Evolutionary conservation across 2,888 invertebrate genomes (phyloP).

Genomic region (Zygogramma bicolorata): DNA sequence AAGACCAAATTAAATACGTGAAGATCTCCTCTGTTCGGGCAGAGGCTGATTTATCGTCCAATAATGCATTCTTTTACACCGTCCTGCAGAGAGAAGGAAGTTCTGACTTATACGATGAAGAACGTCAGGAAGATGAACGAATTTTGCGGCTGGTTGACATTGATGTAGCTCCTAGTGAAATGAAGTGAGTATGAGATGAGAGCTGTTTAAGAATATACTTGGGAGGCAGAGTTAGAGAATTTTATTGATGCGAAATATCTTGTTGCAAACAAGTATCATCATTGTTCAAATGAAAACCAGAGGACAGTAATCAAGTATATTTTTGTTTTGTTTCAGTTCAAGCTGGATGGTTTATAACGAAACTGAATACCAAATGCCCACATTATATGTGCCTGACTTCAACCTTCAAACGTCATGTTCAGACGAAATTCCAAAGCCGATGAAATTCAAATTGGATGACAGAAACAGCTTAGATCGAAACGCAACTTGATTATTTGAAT

Average conservation of each 20-base stretch:
- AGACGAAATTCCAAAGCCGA: slow-evolving; percentile 50
- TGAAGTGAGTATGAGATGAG: slow-evolving; percentile 40
- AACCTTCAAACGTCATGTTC: slow-evolving; percentile 42
- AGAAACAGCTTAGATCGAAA: no score
- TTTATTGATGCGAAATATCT: no score
- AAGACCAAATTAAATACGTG: slow-evolving; percentile 45
- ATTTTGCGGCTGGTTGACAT: slow-evolving; percentile 47
- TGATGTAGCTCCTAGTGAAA: slow-evolving; percentile 50
- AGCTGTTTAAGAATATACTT: not conserved
- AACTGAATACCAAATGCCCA: slow-evolving; percentile 40
- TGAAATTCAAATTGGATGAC: slow-evolving; percentile 20
- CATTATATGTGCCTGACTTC: slow-evolving; percentile 43
- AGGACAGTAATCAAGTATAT: not conserved
- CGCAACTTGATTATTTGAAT: no score
- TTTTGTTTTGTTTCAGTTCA: slow-evolving; percentile 35
- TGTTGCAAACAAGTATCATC: no score
- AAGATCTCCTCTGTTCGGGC: slow-evolving; percentile 53
- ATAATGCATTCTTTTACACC: slow-evolving; percentile 36
- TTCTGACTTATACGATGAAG: slow-evolving; percentile 32
- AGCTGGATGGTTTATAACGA: slow-evolving; percentile 47
- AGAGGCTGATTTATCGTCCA: slow-evolving; percentile 33
- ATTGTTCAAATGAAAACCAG: no score
- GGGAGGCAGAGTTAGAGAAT: not conserved
- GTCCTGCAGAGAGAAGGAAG: slow-evolving; percentile 48
- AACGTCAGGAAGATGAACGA: slow-evolving; percentile 16